Base-by-base conservation (phyloP, 2,888 invertebrate genomes). In the Epinotia nisella region DNA sequence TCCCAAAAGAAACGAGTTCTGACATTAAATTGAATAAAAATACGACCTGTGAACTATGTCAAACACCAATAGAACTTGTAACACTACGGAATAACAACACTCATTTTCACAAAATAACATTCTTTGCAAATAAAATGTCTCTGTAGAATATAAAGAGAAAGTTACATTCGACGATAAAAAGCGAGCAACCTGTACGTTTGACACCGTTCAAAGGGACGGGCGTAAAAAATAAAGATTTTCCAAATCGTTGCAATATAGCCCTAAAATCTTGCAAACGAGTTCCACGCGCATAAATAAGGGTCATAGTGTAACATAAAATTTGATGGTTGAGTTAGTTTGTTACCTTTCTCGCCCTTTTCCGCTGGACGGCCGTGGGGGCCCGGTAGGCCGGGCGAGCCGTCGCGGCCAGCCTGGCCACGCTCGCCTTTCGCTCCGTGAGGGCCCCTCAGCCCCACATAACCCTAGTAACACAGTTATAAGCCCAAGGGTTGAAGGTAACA, bases 271-370 rank as follows among this genome's bases (percentile, higher is more conserved):
- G 87, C 87, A 83, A 90, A 89, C 88, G 87, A 84, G 88, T 88
- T 88, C 82, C 82, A 82, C 81, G 76, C 83, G 87, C 84, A 90
- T 92, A 92, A 92, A 92, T 92, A 91, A 89, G 86, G 89, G 88
- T 88, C 88, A 90, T 89, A 89, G 88, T 87, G 88, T 83, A 88
- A 88, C 90, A 92, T 93, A 92, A 93, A 93, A 92, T 91, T 93
- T 93, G 88, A 92, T 91, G 92, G 91, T 88, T 87, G 87, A 92
- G 89, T 90, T 87, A 86, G 84, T 88, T 87, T 81, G 83, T 94
- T 95, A 85, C 96, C 95, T 90, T 96, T 96, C 81, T 96, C 96
- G 73, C 97, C 97, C 88, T 96, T 97, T 83, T 95, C 96, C 11
- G 96, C 96, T 68, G 96, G 95, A 77, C 93, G 87, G 81, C 95